These are phyloP conservation scores for Agrenia bidenticulata DNA, from an alignment of 2,888 invertebrate genomes.

Conservation along the genomic window DNA sequence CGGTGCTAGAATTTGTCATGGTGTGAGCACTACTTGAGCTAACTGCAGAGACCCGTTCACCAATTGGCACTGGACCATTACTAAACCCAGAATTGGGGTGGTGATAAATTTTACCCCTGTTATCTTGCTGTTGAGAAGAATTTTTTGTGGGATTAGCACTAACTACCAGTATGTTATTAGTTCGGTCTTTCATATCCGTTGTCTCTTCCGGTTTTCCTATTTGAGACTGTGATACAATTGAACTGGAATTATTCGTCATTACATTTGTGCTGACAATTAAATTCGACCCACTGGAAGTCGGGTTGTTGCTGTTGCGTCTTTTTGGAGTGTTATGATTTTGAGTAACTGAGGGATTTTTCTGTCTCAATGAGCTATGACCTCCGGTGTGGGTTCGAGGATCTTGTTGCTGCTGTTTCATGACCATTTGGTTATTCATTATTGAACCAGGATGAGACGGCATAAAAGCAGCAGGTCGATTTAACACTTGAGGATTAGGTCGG, in stretches of 20 bases:
- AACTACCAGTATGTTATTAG: slow-evolving; percentile 37
- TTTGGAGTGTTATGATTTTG: slow-evolving; percentile 39
- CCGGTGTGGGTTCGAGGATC: slow-evolving; percentile 25
- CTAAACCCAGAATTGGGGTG: slow-evolving; percentile 14
- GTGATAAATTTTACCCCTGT: slow-evolving; percentile 35
- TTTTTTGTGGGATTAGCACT: slow-evolving; percentile 43
- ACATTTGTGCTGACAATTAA: neutral
- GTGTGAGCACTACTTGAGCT: neutral
- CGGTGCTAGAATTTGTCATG: slow-evolving; percentile 13
- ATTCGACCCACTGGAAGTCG: neutral
- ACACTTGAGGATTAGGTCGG: slow-evolving; percentile 20
- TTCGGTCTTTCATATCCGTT: slow-evolving; percentile 28
- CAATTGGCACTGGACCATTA: slow-evolving; percentile 20
- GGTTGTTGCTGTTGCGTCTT: slow-evolving; percentile 18
- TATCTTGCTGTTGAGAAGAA: slow-evolving; percentile 19
- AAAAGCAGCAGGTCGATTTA: neutral
- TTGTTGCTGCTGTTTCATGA: slow-evolving; percentile 27
- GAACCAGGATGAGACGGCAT: slow-evolving; percentile 16
- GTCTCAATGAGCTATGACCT: slow-evolving; percentile 28
- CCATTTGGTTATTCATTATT: slow-evolving; percentile 33
- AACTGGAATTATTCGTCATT: neutral
- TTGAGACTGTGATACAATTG: slow-evolving; percentile 25
- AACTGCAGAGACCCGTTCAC: slow-evolving; percentile 17
- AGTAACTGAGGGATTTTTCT: slow-evolving; percentile 26
- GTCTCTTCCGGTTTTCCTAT: slow-evolving; percentile 26